Conservation (phyloP, 2,113 vertebrate genomes). For the Gyps fulvus region DNA sequence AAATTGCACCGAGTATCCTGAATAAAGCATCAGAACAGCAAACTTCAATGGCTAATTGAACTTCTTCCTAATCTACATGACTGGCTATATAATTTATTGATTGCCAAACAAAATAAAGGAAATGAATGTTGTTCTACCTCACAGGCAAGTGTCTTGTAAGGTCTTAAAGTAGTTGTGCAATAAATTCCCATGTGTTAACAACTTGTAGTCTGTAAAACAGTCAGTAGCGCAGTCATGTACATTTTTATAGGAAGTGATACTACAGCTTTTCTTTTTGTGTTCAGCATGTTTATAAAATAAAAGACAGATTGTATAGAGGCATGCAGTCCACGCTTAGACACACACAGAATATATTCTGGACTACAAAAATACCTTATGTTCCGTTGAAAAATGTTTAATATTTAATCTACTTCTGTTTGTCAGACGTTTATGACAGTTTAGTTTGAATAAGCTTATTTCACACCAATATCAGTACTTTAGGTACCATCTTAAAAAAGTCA, state of each 20-base stretch:
- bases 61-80: background rate
- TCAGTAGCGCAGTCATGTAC: background rate
- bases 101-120: constrained; percentile 27
- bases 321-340: background rate
- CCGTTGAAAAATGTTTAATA: background rate
- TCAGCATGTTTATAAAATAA: constrained; percentile 43
- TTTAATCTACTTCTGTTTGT: background rate
- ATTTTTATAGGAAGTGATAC: constrained; percentile 39
- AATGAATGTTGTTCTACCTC: background rate
- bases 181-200: constrained; percentile 34
- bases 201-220: constrained; percentile 28
- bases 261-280: background rate
- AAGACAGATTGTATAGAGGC: background rate
- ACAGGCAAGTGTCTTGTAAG: background rate
- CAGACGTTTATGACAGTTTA: background rate
- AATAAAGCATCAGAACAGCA: background rate
- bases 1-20: background rate
- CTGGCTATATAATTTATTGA: background rate
- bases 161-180: constrained; percentile 17
- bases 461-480: background rate
- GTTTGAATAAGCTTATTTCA: background rate
- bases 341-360: background rate
- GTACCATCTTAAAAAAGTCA: background rate
- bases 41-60: background rate
- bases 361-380: background rate